phyloP scores from a whole-genome alignment of 2,113 vertebrate species.

The Synchiropus splendidus region DNA sequence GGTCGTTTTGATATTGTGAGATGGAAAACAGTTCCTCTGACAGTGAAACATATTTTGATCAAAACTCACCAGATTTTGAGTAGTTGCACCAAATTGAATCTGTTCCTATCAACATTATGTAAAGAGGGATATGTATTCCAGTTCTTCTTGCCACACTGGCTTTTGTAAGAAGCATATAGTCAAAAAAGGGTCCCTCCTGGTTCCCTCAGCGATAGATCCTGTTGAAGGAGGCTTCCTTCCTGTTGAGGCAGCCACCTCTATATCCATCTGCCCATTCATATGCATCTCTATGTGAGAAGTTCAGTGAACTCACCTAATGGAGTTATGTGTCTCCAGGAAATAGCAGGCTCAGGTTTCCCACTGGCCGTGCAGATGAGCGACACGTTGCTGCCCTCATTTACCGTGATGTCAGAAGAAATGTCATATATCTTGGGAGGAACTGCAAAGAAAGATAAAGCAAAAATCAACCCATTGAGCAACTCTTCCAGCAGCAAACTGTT shows the following conservation, averaged over 20 bases:
- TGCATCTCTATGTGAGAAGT: conserved; percentile 31
- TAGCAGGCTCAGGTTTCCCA: conserved; percentile 91
- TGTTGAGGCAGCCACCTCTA: not conserved
- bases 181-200: conserved; percentile 9
- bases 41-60: too few relatives aligned
- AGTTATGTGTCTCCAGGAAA: conserved; percentile 97
- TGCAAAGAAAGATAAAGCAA: conserved; percentile 50
- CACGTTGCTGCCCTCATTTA: conserved; percentile 94
- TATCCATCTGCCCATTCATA: conserved; percentile 24
- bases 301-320: conserved; percentile 79
- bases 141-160: too few relatives aligned
- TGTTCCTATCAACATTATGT: too few relatives aligned
- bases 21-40: too few relatives aligned
- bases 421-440: conserved; percentile 96
- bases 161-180: too few relatives aligned
- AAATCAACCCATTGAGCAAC: too few relatives aligned
- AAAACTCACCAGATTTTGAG: too few relatives aligned
- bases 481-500: too few relatives aligned
- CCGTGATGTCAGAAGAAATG: conserved; percentile 81
- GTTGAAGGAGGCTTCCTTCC: not conserved
- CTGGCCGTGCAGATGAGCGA: conserved; percentile 90
- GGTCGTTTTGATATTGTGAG: too few relatives aligned
- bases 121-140: too few relatives aligned
- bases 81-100: too few relatives aligned
- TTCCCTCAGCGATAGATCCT: conserved; percentile 25